Evolutionary conservation across 2,888 invertebrate genomes (phyloP).

Genomic region (Acheta domesticus): DNA sequence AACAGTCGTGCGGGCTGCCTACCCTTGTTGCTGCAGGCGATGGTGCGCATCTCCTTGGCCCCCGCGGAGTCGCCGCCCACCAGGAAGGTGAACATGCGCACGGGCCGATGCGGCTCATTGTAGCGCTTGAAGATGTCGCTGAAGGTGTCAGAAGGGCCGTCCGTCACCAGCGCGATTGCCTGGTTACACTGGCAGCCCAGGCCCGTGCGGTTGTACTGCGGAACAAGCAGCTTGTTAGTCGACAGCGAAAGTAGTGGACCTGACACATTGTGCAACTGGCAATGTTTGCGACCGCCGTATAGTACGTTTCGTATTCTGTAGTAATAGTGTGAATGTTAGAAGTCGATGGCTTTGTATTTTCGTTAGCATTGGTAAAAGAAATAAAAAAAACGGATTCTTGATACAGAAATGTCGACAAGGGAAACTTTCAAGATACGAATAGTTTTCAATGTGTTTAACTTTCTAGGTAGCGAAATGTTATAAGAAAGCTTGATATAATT

Average conservation of each 20-base stretch:
- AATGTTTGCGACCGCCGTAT: no score
- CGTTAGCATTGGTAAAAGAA: no score
- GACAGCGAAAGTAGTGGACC: neutral
- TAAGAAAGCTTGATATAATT: no score
- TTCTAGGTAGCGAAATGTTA: no score
- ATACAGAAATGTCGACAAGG: no score
- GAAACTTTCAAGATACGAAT: no score
- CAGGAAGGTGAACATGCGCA: slow-evolving; percentile 93
- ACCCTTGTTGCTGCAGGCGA: slow-evolving; percentile 98
- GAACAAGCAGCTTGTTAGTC: slow-evolving; percentile 30
- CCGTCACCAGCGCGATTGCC: slow-evolving; percentile 95
- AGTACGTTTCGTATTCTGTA: no score
- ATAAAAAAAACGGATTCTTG: no score
- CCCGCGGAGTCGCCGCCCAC: slow-evolving; percentile 91
- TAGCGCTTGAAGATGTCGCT: slow-evolving; percentile 69
- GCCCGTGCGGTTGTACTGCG: slow-evolving; percentile 75
- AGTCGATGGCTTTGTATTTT: no score
- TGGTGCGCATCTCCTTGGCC: slow-evolving; percentile 80
- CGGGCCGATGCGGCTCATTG: slow-evolving; percentile 92
- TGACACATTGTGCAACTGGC: neutral
- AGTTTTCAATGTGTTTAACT: no score
- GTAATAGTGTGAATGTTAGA: no score
- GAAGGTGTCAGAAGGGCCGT: slow-evolving; percentile 76
- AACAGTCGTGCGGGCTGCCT: slow-evolving; percentile 34
- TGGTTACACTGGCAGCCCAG: slow-evolving; percentile 94